A percentile compares a stretch with the other conserved stretches of the same genome.
Conservation (phyloP, 2,797 vertebrate species). For the Notoglanidium macrostoma region DNA sequence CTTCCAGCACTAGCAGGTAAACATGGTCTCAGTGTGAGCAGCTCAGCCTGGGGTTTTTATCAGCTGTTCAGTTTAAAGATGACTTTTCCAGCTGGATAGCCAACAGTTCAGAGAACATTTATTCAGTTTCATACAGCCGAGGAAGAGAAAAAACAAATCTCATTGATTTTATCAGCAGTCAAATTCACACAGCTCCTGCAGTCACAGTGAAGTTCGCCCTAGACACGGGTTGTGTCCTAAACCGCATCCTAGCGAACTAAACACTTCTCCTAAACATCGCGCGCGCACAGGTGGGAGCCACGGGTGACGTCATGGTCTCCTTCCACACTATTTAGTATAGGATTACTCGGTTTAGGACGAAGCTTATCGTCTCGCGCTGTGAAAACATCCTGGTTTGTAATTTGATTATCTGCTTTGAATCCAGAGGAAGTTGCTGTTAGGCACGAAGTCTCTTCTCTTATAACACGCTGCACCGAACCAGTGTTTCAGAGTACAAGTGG, state of each 20-base stretch:
- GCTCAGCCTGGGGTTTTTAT: background rate
- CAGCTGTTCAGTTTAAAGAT: background rate
- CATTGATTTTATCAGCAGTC: background rate
- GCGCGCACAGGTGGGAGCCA: background rate
- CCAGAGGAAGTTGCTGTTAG: slow-evolving; percentile 13
- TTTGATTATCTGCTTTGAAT: slow-evolving; percentile 24
- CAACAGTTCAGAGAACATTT: background rate
- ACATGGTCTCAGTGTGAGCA: background rate
- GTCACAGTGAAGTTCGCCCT: background rate
- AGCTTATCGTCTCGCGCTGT: background rate
- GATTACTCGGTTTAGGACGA: background rate
- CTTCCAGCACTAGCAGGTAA: background rate
- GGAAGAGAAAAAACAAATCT: background rate
- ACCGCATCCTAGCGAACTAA: background rate
- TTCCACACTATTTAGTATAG: background rate
- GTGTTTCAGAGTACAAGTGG: background rate
- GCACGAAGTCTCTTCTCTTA: background rate
- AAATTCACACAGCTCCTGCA: background rate
- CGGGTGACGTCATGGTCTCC: background rate
- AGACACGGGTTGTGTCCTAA: background rate
- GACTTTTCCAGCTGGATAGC: background rate
- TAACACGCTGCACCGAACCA: background rate
- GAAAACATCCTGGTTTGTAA: slow-evolving; percentile 25
- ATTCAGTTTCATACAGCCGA: background rate
- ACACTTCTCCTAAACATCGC: background rate